Base-by-base conservation (phyloP, 1,140 invertebrate genomes). In the Drosophila novamexicana region DNA sequence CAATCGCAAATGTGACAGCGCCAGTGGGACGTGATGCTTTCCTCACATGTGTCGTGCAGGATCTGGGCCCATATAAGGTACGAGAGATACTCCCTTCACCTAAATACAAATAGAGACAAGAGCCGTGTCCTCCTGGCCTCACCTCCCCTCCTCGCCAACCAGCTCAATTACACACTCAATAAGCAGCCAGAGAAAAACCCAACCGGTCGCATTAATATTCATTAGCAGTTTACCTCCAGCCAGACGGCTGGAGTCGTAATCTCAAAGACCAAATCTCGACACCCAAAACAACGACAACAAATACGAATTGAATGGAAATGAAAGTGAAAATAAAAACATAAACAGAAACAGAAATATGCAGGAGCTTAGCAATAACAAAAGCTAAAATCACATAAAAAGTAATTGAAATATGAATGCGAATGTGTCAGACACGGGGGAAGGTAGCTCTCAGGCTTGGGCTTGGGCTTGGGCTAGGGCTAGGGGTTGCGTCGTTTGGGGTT, bases 61-160 rank as follows among this genome's bases (percentile, higher is more conserved):
- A 97, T 91, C 93, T 98, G 53, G 96, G 95, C 32, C 94, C 94
- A 3, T 97, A 96, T 92, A 97, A 97, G 96, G 97, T 97, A 94
- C 93, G 91, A 16, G 40, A 14, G 14, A 6, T 14, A n/a, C 9
- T 7, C 5, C 9, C 16, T 10, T 36, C 67, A 70, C 73, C 49
- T 40, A 68, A 61, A 76, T 76, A 72, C 39, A 29, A 49, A 39
- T 61, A 56, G 40, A 49, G 22, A 70, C 36, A 75, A 56, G 44
- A 49, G 22, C 22, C 22, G 22, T 29, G 22, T 29, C 22, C 22
- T 29, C 4, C 22, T 22, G 1, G 18, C 18, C 18, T 18, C 18
- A 18, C 18, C 22, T 29, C 22, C 6, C 22, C 22, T 29, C 4
- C 22, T 29, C 22, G 3, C 22, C 22, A 4, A 3, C 22, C 57